Evolutionary conservation across 2,113 vertebrate genomes (phyloP), one percentile per base, ranked within the genome.

Genomic region (Cyprinodon variegatus): DNA sequence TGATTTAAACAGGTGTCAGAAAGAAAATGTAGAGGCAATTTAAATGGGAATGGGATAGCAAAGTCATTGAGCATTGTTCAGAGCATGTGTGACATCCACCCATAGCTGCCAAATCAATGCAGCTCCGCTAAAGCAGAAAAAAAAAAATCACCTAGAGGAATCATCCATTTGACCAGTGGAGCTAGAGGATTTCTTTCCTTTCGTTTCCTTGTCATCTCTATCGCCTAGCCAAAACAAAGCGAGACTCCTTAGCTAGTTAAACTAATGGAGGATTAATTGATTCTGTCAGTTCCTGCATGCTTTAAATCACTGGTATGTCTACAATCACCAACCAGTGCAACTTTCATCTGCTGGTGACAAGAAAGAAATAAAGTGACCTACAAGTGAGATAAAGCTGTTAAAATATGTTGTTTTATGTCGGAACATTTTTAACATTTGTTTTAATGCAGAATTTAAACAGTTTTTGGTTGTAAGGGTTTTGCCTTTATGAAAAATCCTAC

Each of bases 1-100:
- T 98, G 97, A 99, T 99, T 99, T 99, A 99, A 99, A 99, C 97
- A 98, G 97, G 95, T 99, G 98, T 98, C 98, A 98, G 96, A 93
- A 95, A 97, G 97, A 96, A 96, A 98, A 97, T 96, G 96, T 96
- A 95, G 95, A 97, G 95, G 96, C 97, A 97, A 99, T 98, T 98
- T 99, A 98, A 99, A 98, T 99, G 96, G 96, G 96, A 95, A 96
- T 93, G 93, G 97, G 96, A 97, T 96, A 95, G 95, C 94, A 87
- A 95, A 95, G 94, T 81, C 95, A 91, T 92, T 88, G 96, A 96
- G 93, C 93, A 95, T 91, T 90, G 95, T 95, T 94, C 94, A 90
- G 95, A 92, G 94, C 93, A 92, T 94, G 96, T 96, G 95, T 98
- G 97, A 99, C 96, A 97, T 97, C 97, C 96, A 94, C 94, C 94